Percentiles rank a stretch among this genome's conserved stretches.
phyloP scores from a whole-genome alignment of 2,888 invertebrate genomes.

The Cheilosia soror region DNA sequence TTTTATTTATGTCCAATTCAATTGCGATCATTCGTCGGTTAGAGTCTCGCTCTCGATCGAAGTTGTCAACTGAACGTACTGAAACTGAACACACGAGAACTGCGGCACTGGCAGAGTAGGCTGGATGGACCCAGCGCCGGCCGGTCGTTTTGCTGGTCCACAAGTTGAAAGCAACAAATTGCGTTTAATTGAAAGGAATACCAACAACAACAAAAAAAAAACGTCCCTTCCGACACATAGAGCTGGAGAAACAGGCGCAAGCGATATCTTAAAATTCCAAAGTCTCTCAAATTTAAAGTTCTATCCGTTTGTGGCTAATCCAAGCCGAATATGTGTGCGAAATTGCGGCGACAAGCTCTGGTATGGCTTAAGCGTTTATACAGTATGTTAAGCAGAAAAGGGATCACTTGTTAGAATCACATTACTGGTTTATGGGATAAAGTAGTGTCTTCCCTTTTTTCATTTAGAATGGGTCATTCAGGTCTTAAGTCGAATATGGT shows the following conservation, averaged over 20 bases:
- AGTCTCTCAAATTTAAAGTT: constrained; percentile 65
- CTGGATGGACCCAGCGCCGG: neutral
- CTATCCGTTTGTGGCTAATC: constrained; percentile 48
- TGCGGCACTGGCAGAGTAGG: neutral
- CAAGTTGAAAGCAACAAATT: constrained; percentile 73
- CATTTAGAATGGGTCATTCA: too few relatives aligned
- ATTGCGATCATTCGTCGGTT: constrained; percentile 73
- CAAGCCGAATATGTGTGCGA: constrained; percentile 49
- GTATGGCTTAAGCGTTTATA: constrained; percentile 12
- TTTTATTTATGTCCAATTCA: constrained; percentile 84
- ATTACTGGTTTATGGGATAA: too few relatives aligned
- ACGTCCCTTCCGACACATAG: neutral
- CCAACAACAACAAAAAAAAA: neutral
- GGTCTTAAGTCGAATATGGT: too few relatives aligned
- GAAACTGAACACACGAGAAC: constrained; percentile 15
- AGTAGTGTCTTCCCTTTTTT: too few relatives aligned
- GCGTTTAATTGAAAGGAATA: constrained; percentile 74
- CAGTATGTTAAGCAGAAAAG: constrained; percentile 31
- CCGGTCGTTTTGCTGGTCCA: constrained; percentile 12
- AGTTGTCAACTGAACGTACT: constrained; percentile 68
- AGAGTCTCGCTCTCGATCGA: constrained; percentile 44
- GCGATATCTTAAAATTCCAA: constrained; percentile 65
- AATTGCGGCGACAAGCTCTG: constrained; percentile 41
- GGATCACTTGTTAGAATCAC: neutral
- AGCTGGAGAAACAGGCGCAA: constrained; percentile 4